phyloP scores from a whole-genome alignment of 2,888 invertebrate species.

The Acanthosepion lycidas region DNA sequence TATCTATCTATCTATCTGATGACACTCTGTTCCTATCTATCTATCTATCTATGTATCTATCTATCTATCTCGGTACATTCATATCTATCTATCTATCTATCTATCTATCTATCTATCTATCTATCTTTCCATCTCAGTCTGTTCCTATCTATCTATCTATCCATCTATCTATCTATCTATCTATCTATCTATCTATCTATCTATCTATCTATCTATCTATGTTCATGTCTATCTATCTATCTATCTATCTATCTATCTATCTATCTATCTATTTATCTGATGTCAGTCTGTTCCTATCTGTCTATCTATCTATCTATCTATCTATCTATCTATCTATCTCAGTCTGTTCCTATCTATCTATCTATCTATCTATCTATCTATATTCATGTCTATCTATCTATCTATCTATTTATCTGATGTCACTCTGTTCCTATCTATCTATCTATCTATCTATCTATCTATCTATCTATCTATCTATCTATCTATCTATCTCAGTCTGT shows the following conservation, averaged over 20 bases:
- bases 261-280: not conserved
- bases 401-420: not conserved
- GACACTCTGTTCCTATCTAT: too few relatives aligned
- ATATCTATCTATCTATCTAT: too few relatives aligned
- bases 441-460: constrained; percentile 15
- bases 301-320: not conserved
- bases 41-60: not conserved
- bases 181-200: not conserved
- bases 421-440: too few relatives aligned
- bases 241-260: not conserved
- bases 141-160: not conserved
- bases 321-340: constrained; percentile 14
- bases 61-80: too few relatives aligned
- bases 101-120: not conserved
- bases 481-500: too few relatives aligned
- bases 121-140: too few relatives aligned
- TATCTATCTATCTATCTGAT: constrained; percentile 13
- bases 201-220: constrained; percentile 13
- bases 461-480: not conserved
- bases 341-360: too few relatives aligned
- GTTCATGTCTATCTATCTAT: too few relatives aligned
- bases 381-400: not conserved
- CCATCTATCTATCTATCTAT: constrained; percentile 16
- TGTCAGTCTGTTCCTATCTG: too few relatives aligned
- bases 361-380: constrained; percentile 14